Evolutionary conservation across 2,888 invertebrate species (phyloP), one percentile per base, ranked within the genome.

Genomic region (Platerodrilus igneus): DNA sequence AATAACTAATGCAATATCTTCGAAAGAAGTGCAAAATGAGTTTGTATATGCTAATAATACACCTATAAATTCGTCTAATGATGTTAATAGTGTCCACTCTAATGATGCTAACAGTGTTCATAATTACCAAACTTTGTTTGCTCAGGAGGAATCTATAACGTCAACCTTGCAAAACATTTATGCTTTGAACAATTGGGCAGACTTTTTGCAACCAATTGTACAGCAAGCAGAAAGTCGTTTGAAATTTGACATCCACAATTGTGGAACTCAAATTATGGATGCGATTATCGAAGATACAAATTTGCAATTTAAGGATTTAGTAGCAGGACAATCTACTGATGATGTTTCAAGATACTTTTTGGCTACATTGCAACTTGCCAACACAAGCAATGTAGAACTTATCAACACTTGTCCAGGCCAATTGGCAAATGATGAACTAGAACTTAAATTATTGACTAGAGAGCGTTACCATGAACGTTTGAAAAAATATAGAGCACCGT

Each of bases 271-370:
- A 20, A 72, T 83, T 14, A 62, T 81, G 22, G 57, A 66, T 4
- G 51, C 52, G 20, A 57, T 38, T 50, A 57, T 39, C 45, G 52
- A 57, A 17, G 53, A 52, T 4, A 50, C 51, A 31, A 59, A 53
- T 8, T 51, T 69, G n/a, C 51, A 62, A 5, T 79, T 80, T 54
- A 57, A 64, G 15, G 58, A 70, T 2, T 52, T 80, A 15, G 71
- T 76, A 1, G 39, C 57, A 19, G 70, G 72, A 4, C 70, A 75
- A 52, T 63, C 69, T 1, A 53, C 69, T 7, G 69, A 66, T 20
- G 81, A 84, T 67, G 75, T 83, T 15, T 71, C 79, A 29, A 70
- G 81, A 46, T 76, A 75, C 52, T 85, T 62, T n/a, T 71, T 83
- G 11, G 78, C 85, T 7, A 72, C 81, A 13, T 67, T 86, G 26